Evolutionary conservation across 2,113 vertebrate genomes (phyloP), one percentile per base, ranked within the genome.

Genomic region (Procapra przewalskii): DNA sequence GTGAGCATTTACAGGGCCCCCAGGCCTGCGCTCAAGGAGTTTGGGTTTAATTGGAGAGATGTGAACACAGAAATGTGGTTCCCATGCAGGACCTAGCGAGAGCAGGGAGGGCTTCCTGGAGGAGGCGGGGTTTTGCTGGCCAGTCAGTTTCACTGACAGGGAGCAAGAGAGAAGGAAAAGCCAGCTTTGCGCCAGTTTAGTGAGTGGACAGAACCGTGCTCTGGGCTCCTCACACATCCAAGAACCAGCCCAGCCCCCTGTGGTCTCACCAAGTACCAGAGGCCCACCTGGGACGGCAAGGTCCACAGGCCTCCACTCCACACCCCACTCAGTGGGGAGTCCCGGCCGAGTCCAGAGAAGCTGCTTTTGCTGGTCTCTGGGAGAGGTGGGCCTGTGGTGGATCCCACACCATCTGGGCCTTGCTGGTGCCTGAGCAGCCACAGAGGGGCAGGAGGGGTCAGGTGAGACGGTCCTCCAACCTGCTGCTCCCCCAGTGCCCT

Each of bases 1-100:
- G 50, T 97, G 60, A 97, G 33, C 55, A 64, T 87, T 92, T 94
- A 25, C 54, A 88, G 5, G 81, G 12, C 83, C 77, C 40, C 60
- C 83, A 84, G 89, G 84, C 16, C 57, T 75, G 12, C 57, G 12
- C 43, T 64, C 19, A 5, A 55, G 81, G 71, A 93, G 33, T 64
- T 62, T 43, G n/a, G 59, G 31, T 94, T 64, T 59, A 31, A 75
- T 33, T 31, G n/a, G 57, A 64, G 25, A 89, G 25, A 7, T 7
- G 10, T 21, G n/a, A 19, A 19, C 29, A 29, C 29, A 21, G 36
- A 43, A 17, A 48, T 0, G 0, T 6, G 7, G 36, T 43, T 87
- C 31, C 29, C 85, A 59, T 5, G 0, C 8, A 15, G 55, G 36
- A 27, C 10, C 16, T 19, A 1, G 12, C 1, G 21, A 67, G 48